phyloP scores from a whole-genome alignment of 2,888 invertebrate species.

The Pheosia gnoma region DNA sequence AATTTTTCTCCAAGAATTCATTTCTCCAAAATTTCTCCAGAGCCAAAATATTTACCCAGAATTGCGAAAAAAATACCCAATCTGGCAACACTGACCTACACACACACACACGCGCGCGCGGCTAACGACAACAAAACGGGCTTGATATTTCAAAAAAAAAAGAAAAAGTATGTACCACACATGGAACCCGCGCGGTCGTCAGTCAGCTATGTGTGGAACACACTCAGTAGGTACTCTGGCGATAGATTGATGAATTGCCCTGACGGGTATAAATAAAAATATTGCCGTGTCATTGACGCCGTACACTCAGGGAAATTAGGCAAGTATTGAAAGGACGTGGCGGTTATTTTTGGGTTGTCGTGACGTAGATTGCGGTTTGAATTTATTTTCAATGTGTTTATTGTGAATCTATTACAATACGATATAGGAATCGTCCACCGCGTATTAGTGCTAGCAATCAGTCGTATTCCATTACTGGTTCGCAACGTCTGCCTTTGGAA shows the following conservation, averaged over 20 bases:
- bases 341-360: neutral
- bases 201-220: slow-evolving; percentile 48
- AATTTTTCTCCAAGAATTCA: too few relatives aligned
- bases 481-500: too few relatives aligned
- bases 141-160: neutral
- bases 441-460: neutral
- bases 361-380: neutral
- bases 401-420: neutral
- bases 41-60: too few relatives aligned
- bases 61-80: too few relatives aligned
- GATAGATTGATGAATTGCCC: slow-evolving; percentile 62
- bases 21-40: too few relatives aligned
- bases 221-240: slow-evolving; percentile 20
- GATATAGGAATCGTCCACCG: neutral
- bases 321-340: neutral
- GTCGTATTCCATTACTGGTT: too few relatives aligned
- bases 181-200: slow-evolving; percentile 26
- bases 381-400: neutral
- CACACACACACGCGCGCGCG: too few relatives aligned
- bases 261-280: slow-evolving; percentile 36
- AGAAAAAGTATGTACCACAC: neutral
- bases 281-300: slow-evolving; percentile 42
- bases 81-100: too few relatives aligned
- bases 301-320: slow-evolving; percentile 29
- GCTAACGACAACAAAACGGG: too few relatives aligned